Base-by-base conservation (phyloP, 37 sponge, comb jelly and placozoan species). In the Oscarella lobularis region DNA sequence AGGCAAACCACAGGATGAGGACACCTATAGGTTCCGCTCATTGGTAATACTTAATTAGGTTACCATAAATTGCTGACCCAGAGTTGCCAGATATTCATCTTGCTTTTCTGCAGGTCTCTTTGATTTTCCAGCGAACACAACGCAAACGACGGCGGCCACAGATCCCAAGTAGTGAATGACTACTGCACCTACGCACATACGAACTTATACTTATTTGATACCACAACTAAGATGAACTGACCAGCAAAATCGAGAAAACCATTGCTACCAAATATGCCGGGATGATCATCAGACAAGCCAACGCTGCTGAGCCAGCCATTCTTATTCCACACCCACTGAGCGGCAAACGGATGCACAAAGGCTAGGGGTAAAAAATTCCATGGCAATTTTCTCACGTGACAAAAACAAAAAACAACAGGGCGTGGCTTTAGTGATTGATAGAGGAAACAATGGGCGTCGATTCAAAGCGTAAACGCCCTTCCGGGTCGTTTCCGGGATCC, bases 111-210 rank as follows among this genome's bases (percentile, higher is more conserved):
- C 60, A 48, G 60, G 20, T 48, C 60, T 9, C 60, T 48, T 48
- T 48, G 60, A 48, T 48, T 48, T 48, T 48, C 60, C 60, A 48
- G 60, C 20, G 20, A 48, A 48, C 14, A 48, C 60, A 48, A 48
- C 60, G 20, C 60, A 48, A 20, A 48, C 60, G 14, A 48, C 9
- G 20, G 60, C 60, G 20, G 60, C 60, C 9, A 48, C 60, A 48
- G 60, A 9, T 48, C 60, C 60, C 60, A 48, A 20, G 14, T 27
- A 27, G 60, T 48, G 60, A 48, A 48, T 48, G 20, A 48, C 60
- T 48, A 48, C 60, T 27, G 60, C 60, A 48, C 60, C 60, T 48
- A 48, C 60, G n/a, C n/a, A n/a, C n/a, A n/a, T n/a, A n/a, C n/a
- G n/a, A n/a, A n/a, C n/a, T n/a, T n/a, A n/a, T n/a, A n/a, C n/a